Percentiles rank a stretch among this genome's conserved stretches.
These are phyloP conservation scores for Gryon sp. DNA, from an alignment of 1,140 invertebrate species.

Conservation along the genomic window DNA sequence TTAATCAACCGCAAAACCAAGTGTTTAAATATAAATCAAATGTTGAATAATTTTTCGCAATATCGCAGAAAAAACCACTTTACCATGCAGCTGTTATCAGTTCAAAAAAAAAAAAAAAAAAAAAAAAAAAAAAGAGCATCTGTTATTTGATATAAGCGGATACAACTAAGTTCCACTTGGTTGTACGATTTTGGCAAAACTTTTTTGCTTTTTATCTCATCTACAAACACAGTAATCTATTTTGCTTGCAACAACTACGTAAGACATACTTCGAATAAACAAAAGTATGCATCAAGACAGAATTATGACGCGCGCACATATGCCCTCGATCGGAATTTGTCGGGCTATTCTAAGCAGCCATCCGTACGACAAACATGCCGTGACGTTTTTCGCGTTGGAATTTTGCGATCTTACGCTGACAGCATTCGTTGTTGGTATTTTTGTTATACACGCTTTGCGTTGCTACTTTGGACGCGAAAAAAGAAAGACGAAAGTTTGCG, in stretches of 20 bases:
- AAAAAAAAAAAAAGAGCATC: slow-evolving; percentile 37
- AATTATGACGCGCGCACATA: slow-evolving; percentile 63
- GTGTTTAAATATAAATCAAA: no score
- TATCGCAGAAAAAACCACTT: slow-evolving; percentile 11
- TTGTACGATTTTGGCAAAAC: slow-evolving; percentile 12
- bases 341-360: slow-evolving; percentile 32
- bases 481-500: slow-evolving; percentile 18
- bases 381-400: slow-evolving; percentile 30
- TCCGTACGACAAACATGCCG: slow-evolving; percentile 49
- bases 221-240: slow-evolving; percentile 20
- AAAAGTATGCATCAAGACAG: slow-evolving; percentile 68
- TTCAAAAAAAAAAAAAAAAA: no score
- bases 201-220: slow-evolving; percentile 34
- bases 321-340: slow-evolving; percentile 22
- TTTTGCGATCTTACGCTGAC: slow-evolving; percentile 8
- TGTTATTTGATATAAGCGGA: slow-evolving; percentile 32
- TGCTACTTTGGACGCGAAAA: not conserved
- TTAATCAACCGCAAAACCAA: no score
- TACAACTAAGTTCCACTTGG: slow-evolving; percentile 24
- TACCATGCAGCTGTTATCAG: not conserved
- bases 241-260: slow-evolving; percentile 26
- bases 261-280: slow-evolving; percentile 69
- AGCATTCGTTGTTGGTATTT: slow-evolving; percentile 11
- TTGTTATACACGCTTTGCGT: not conserved
- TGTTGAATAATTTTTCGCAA: no score